These are phyloP conservation scores for Danionella cerebrum DNA, from an alignment of 2,113 vertebrate species.

Conservation along the genomic window DNA sequence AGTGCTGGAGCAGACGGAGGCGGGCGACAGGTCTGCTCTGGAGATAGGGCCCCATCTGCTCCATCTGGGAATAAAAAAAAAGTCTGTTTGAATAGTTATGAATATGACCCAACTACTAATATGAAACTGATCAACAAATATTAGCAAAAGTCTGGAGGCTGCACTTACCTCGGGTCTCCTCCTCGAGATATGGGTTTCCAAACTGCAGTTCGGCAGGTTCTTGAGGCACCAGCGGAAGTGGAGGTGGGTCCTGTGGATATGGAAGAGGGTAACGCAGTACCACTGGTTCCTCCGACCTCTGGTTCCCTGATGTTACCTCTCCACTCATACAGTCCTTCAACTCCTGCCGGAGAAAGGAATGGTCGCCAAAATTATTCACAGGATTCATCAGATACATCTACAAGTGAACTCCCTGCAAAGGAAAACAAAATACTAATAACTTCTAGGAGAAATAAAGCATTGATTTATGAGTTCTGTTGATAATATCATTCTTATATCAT, in stretches of 20 bases:
- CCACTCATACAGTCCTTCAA: constrained; percentile 64
- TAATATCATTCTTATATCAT: no score
- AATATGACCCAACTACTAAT: no score
- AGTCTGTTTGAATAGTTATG: no score
- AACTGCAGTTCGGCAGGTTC: constrained; percentile 80
- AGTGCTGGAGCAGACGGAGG: constrained; percentile 65
- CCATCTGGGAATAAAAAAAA: constrained; percentile 68
- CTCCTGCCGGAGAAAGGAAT: constrained; percentile 62
- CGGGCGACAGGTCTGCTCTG: constrained; percentile 77
- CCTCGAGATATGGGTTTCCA: constrained; percentile 81
- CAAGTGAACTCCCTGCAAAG: background rate
- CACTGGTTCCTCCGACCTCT: constrained; percentile 58
- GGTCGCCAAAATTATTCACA: background rate
- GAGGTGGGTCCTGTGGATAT: constrained; percentile 71
- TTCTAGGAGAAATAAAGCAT: no score
- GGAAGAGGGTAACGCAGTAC: constrained; percentile 67
- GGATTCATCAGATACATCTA: background rate
- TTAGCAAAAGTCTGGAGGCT: no score
- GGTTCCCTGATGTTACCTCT: constrained; percentile 52
- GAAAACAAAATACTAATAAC: background rate
- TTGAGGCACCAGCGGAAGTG: constrained; percentile 66
- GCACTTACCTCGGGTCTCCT: constrained; percentile 20
- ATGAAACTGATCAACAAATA: no score
- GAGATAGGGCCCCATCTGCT: constrained; percentile 76
- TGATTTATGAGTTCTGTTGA: no score